These are phyloP conservation scores for Copidosoma floridanum DNA, from an alignment of 1,140 invertebrate species.

Conservation along the genomic window DNA sequence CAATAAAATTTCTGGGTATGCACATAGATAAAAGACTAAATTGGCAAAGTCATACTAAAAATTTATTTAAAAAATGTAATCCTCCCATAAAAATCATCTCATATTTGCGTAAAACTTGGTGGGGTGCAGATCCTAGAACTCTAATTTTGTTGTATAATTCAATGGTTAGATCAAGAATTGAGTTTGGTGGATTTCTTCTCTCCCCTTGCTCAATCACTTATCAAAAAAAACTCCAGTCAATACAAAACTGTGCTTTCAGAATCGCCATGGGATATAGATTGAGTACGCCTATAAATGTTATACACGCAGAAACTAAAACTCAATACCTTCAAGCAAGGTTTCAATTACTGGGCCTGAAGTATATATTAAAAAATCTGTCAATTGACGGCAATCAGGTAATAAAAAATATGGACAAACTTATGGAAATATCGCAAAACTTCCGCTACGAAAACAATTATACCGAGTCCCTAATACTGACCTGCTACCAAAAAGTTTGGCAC, in stretches of 20 bases:
- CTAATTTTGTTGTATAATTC: background rate
- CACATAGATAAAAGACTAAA: background rate
- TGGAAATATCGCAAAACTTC: too few relatives aligned
- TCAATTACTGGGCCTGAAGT: too few relatives aligned
- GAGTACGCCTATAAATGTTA: background rate
- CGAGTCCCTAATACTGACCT: too few relatives aligned
- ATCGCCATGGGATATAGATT: background rate
- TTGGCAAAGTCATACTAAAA: background rate
- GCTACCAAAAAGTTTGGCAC: too few relatives aligned
- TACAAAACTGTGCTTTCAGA: background rate
- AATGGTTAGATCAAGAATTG: background rate
- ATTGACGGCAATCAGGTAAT: too few relatives aligned
- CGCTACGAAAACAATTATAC: too few relatives aligned
- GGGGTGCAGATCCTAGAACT: background rate
- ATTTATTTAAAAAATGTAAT: background rate
- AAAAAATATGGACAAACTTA: too few relatives aligned
- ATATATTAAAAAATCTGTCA: too few relatives aligned
- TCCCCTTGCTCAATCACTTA: too few relatives aligned
- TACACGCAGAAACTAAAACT: too few relatives aligned
- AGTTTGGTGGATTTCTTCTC: background rate
- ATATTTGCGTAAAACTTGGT: background rate
- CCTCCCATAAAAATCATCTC: background rate
- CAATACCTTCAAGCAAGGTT: too few relatives aligned
- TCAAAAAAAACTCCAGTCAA: background rate
- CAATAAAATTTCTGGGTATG: background rate